These are phyloP conservation scores for Nineta flava DNA, from an alignment of 2,888 invertebrate genomes.

Conservation along the genomic window DNA sequence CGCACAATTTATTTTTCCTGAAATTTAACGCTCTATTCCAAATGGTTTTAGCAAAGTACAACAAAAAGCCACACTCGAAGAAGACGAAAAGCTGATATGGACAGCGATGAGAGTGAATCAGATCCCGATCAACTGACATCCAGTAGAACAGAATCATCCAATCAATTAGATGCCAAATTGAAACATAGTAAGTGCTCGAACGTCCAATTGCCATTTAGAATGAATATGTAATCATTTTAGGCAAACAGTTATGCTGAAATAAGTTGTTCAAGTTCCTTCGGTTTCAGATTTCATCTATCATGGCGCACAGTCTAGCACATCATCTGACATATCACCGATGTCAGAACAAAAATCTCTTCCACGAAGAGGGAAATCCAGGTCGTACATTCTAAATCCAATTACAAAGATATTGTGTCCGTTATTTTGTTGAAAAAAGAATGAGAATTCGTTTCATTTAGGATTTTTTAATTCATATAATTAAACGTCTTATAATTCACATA, in stretches of 20 bases:
- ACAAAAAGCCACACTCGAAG: slow-evolving; percentile 43
- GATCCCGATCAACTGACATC: slow-evolving; percentile 57
- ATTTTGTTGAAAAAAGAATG: not conserved
- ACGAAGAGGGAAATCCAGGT: slow-evolving; percentile 54
- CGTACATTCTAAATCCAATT: slow-evolving; percentile 18
- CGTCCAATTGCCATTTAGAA: not conserved
- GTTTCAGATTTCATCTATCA: slow-evolving; percentile 55
- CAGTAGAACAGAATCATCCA: slow-evolving; percentile 57
- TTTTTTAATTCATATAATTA: too few relatives aligned
- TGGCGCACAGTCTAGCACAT: slow-evolving; percentile 59
- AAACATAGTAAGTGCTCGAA: slow-evolving; percentile 43
- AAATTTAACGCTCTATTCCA: too few relatives aligned
- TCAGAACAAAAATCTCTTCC: slow-evolving; percentile 62
- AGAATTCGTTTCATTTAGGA: too few relatives aligned
- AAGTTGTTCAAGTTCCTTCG: slow-evolving; percentile 8
- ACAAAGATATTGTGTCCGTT: too few relatives aligned
- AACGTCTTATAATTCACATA: too few relatives aligned
- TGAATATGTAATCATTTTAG: not conserved
- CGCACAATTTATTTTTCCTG: too few relatives aligned
- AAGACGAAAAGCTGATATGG: slow-evolving; percentile 46
- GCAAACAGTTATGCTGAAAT: slow-evolving; percentile 8
- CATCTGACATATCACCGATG: slow-evolving; percentile 62
- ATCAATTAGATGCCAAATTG: slow-evolving; percentile 54
- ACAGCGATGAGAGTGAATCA: slow-evolving; percentile 59
- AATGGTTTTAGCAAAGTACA: slow-evolving; percentile 26